phyloP scores from a whole-genome alignment of 2,797 vertebrate genomes.

The Echeneis naucrates region DNA sequence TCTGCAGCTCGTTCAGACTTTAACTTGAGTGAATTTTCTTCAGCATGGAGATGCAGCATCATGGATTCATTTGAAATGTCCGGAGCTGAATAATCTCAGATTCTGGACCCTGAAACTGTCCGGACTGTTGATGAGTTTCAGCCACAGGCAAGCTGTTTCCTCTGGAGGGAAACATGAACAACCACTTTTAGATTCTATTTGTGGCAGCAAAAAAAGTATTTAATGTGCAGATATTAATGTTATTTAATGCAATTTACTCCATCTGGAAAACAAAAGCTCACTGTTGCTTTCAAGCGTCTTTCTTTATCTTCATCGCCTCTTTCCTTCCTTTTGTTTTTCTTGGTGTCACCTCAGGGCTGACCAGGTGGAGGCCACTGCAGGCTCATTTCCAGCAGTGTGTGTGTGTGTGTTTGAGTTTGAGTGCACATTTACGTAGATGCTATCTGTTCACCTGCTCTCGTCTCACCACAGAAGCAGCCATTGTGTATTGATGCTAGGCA shows the following conservation, averaged over 20 bases:
- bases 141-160: no score
- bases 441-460: constrained; percentile 94
- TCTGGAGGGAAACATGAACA: not conserved
- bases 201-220: not conserved
- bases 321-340: constrained; percentile 53
- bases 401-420: constrained; percentile 27
- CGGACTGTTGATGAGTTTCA: no score
- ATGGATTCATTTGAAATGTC: no score
- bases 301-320: constrained; percentile 48
- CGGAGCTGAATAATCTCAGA: no score
- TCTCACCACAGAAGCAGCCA: constrained; percentile 91
- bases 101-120: no score
- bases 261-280: constrained; percentile 15
- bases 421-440: constrained; percentile 80
- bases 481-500: constrained; percentile 96
- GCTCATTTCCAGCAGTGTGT: constrained; percentile 89
- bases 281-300: not conserved
- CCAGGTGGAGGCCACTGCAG: constrained; percentile 91
- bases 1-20: no score
- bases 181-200: not conserved
- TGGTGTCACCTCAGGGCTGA: constrained; percentile 76
- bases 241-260: constrained; percentile 2
- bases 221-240: not conserved
- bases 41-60: no score
- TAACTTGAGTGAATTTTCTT: no score